Percentiles rank a stretch among this genome's conserved stretches.
Evolutionary conservation across 2,888 invertebrate species (phyloP).

Genomic region (Choreutis nemorana): DNA sequence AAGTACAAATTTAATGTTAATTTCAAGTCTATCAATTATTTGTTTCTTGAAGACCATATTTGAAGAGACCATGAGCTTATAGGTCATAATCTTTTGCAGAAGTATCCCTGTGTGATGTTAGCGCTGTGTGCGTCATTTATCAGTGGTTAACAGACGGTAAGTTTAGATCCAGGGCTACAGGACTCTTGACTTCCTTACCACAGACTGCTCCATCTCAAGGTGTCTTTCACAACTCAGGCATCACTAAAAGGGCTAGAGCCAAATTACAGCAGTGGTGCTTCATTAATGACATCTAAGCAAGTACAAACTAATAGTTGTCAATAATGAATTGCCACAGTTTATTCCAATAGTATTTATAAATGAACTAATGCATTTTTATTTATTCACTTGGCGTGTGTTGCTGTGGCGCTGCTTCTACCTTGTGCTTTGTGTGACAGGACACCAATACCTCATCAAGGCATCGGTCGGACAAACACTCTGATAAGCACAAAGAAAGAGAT

Average conservation of each 20-base stretch:
- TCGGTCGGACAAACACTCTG: slow-evolving; percentile 63
- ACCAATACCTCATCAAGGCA: slow-evolving; percentile 64
- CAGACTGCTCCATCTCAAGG: too few relatives aligned
- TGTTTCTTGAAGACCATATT: slow-evolving; percentile 22
- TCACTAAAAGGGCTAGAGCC: too few relatives aligned
- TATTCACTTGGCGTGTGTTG: slow-evolving; percentile 67
- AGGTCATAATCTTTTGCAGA: slow-evolving; percentile 85
- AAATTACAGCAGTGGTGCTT: too few relatives aligned
- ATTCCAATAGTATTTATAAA: slow-evolving; percentile 37
- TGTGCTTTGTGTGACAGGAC: slow-evolving; percentile 69
- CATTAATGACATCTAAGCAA: slow-evolving; percentile 24
- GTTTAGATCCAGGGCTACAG: slow-evolving; percentile 65
- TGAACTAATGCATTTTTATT: slow-evolving; percentile 62
- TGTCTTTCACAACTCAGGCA: too few relatives aligned
- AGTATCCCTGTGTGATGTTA: slow-evolving; percentile 74
- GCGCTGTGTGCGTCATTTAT: slow-evolving; percentile 72
- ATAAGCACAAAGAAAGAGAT: slow-evolving; percentile 59
- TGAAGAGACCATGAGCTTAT: slow-evolving; percentile 63
- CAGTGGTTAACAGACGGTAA: slow-evolving; percentile 71
- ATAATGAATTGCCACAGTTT: slow-evolving; percentile 40
- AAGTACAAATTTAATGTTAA: slow-evolving; percentile 17
- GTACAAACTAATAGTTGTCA: too few relatives aligned
- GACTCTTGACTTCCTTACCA: slow-evolving; percentile 40
- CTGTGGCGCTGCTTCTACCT: slow-evolving; percentile 68
- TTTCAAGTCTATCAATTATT: slow-evolving; percentile 7